A percentile compares a stretch with the other conserved stretches of the same genome.
phyloP scores from a whole-genome alignment of 2,113 vertebrate genomes.

The Heliornis fulica region DNA sequence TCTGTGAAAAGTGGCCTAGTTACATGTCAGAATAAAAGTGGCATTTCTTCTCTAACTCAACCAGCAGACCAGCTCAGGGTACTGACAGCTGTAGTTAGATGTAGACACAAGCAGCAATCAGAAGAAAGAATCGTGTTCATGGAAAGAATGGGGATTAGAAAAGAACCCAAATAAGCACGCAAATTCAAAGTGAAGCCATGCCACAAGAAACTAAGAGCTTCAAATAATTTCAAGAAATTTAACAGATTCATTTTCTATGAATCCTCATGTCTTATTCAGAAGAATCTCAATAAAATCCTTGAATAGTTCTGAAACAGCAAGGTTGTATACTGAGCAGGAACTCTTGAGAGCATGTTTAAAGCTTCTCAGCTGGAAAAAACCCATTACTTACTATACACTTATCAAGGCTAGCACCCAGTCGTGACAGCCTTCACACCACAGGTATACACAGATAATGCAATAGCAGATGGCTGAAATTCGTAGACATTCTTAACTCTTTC shows the following conservation, averaged over 20 bases:
- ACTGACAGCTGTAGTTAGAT: not conserved
- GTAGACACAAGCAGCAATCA: not conserved
- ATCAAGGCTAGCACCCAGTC: not conserved
- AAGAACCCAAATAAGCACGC: not conserved
- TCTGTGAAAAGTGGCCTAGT: not conserved
- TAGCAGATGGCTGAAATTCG: not conserved
- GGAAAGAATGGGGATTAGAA: rapidly evolving
- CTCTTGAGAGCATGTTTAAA: not conserved
- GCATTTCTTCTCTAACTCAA: not conserved
- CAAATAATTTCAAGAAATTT: not conserved
- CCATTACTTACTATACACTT: not conserved
- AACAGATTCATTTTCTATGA: not conserved
- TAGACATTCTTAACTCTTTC: not conserved
- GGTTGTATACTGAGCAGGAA: conserved; percentile 37
- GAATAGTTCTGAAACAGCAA: conserved; percentile 72
- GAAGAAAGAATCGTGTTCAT: rapidly evolving
- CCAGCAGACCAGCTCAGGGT: not conserved
- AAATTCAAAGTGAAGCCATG: not conserved
- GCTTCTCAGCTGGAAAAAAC: not conserved
- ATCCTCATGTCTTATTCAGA: not conserved
- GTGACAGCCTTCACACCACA: not conserved
- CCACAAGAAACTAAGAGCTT: not conserved
- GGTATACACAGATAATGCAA: not conserved
- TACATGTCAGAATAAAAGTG: not conserved
- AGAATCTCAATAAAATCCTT: conserved; percentile 32